Evolutionary conservation across 2,888 invertebrate species (phyloP), one percentile per base, ranked within the genome.

Genomic region (Heliconius sara): DNA sequence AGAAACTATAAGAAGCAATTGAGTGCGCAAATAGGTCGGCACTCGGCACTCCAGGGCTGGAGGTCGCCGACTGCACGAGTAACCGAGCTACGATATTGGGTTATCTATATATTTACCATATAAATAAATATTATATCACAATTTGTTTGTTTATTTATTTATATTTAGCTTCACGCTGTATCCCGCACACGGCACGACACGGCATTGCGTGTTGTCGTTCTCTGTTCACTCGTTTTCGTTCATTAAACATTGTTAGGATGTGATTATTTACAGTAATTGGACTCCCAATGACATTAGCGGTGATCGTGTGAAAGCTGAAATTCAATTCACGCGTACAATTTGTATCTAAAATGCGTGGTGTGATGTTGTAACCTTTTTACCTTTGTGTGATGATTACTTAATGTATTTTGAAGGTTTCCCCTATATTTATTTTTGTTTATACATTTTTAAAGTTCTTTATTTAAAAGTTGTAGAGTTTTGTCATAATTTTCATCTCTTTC

Each of bases 1-100:
- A 60, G 34, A 60, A 73, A 67, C n/a, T 60, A 30, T 67, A 65
- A 65, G 75, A 67, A 74, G 27, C 73, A 78, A 78, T 67, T 57
- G 74, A 78, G 25, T 73, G 74, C 57, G 34, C 73, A 78, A 60
- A 60, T 78, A 74, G 78, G 78, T 78, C 78, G 67, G n/a, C 60
- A 10, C 12, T 60, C 78, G 66, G 57, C 57, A 7, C 57, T 60
- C n/a, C n/a, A n/a, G 47, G 65, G 72, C 34, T 34, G 12, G 73
- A 73, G 73, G 75, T 75, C 75, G 39, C 25, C 74, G 74, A 63
- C 74, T 39, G 74, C 60, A 25, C 60, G 74, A 39, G 63, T 25
- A 34, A 34, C 63, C 60, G 34, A 74, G 25, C 73, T 27, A 47
- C 39, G 63, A 25, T 74, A 74, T 74, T 63, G 25, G 27, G 63